These are phyloP conservation scores for Ondatra zibethicus DNA, from an alignment of 2,113 vertebrate genomes.

Conservation along the genomic window DNA sequence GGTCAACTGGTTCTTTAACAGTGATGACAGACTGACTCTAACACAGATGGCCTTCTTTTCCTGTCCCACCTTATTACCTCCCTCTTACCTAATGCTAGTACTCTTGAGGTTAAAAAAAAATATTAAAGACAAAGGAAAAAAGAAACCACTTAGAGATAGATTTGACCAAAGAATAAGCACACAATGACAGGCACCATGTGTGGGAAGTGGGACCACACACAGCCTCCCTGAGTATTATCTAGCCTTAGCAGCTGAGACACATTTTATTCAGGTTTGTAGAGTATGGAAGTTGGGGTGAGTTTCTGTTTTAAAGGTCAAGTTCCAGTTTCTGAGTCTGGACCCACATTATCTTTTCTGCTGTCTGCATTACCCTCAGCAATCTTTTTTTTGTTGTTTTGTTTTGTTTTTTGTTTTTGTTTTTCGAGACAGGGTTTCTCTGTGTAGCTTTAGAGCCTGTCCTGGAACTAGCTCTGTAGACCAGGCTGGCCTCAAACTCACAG, in stretches of 20 bases:
- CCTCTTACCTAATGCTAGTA: not conserved
- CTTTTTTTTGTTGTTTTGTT: too few species aligned
- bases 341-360: accelerated
- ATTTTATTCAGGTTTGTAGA: not conserved
- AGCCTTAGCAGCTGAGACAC: not conserved
- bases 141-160: not conserved
- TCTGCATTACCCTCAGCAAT: not conserved
- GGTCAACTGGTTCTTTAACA: not conserved
- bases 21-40: not conserved
- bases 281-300: not conserved
- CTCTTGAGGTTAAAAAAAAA: not conserved
- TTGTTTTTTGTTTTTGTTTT: too few species aligned
- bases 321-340: not conserved
- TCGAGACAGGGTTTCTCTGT: too few species aligned
- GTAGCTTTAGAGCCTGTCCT: too few species aligned
- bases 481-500: too few species aligned
- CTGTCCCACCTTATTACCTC: not conserved
- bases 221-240: not conserved
- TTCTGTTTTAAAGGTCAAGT: not conserved
- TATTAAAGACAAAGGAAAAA: not conserved
- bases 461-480: too few species aligned
- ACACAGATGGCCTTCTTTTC: not conserved
- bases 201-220: not conserved
- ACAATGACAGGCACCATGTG: not conserved
- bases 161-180: not conserved